phyloP scores from a whole-genome alignment of 37 sponge, comb jelly and placozoan species.

The Beroe ovata region DNA sequence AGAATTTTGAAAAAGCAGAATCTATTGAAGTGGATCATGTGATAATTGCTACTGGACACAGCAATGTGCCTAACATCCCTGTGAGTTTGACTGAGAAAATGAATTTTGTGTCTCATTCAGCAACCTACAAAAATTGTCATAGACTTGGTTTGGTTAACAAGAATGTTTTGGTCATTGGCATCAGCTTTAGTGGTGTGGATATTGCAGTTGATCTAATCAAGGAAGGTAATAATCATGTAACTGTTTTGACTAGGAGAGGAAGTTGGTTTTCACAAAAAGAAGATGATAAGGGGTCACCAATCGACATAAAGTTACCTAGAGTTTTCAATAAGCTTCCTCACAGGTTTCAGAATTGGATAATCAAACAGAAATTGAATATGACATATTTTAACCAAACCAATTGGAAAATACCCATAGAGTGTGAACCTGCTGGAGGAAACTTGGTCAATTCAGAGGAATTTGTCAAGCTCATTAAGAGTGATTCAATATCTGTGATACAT shows the following conservation, averaged over 20 bases:
- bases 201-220: slow-evolving; percentile 34
- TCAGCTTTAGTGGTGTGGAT: slow-evolving; percentile 56
- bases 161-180: slow-evolving; percentile 14
- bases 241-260: slow-evolving; percentile 23
- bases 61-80: neutral
- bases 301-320: slow-evolving; percentile 7
- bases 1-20: neutral
- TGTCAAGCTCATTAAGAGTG: neutral
- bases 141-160: neutral
- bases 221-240: neutral
- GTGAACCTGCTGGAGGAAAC: slow-evolving; percentile 58
- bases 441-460: slow-evolving; percentile 29
- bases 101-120: slow-evolving; percentile 36
- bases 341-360: neutral
- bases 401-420: slow-evolving; percentile 30
- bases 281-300: neutral
- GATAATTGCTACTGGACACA: slow-evolving; percentile 52
- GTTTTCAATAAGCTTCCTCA: slow-evolving; percentile 31
- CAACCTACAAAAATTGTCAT: neutral
- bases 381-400: slow-evolving; percentile 14
- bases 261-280: slow-evolving; percentile 44
- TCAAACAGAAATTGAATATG: neutral
- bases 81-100: too few species aligned
- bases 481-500: neutral
- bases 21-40: neutral